Conservation (phyloP, 2,888 invertebrate species). For the Drosophila melanocephala region DNA sequence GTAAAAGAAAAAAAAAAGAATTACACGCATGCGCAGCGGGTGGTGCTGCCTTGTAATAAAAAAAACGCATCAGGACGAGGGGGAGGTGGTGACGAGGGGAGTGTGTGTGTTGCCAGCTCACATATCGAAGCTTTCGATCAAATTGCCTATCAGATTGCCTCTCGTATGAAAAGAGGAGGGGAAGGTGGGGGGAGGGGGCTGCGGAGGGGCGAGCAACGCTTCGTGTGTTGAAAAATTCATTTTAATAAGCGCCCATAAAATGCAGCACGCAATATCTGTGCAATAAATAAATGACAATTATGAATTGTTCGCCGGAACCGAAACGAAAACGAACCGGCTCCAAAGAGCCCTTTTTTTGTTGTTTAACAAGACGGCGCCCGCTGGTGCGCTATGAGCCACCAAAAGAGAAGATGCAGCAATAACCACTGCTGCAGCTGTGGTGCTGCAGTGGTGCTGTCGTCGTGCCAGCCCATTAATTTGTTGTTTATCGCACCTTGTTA, state of each 20-base stretch:
- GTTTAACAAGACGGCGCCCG: conserved; percentile 60
- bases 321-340: conserved; percentile 1
- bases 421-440: conserved; percentile 24
- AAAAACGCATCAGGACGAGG: conserved; percentile 12
- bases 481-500: conserved; percentile 85
- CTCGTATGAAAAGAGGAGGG: background rate
- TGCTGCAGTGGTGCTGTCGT: conserved; percentile 64
- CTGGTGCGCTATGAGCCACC: conserved; percentile 57
- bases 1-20: conserved; percentile 58
- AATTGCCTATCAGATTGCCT: conserved; percentile 81
- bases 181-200: background rate
- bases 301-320: conserved; percentile 80
- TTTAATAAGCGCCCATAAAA: conserved; percentile 85
- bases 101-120: conserved; percentile 29
- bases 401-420: background rate
- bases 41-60: conserved; percentile 69
- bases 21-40: conserved; percentile 74
- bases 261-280: conserved; percentile 75
- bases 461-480: conserved; percentile 82
- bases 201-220: background rate
- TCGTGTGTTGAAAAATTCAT: conserved; percentile 79
- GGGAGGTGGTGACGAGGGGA: conserved; percentile 1
- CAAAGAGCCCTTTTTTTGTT: conserved; percentile 34
- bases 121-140: conserved; percentile 84
- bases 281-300: conserved; percentile 85